A percentile compares a stretch with the other conserved stretches of the same genome.
Conservation (phyloP, 2,113 vertebrate genomes). For the Oxyruncus cristatus region DNA sequence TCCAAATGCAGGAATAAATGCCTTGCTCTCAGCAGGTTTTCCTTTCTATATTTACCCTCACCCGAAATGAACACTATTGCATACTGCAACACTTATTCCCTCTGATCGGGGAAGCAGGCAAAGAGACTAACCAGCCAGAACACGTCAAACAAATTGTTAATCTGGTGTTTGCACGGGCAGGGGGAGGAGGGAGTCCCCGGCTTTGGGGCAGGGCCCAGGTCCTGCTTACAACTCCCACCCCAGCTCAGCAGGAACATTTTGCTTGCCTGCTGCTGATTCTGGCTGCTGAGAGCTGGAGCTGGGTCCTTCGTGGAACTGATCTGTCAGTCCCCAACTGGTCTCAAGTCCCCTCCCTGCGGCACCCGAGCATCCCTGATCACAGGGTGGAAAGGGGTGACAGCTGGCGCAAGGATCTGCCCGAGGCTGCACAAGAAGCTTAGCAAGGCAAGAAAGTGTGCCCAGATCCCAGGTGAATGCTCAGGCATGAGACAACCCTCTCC, state of each 20-base stretch:
- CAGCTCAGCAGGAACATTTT: neutral
- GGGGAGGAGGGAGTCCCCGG: slow-evolving; percentile 30
- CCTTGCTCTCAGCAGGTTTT: slow-evolving; percentile 63
- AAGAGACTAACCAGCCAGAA: slow-evolving; percentile 42
- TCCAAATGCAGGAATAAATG: slow-evolving; percentile 55
- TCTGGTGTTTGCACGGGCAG: slow-evolving; percentile 16
- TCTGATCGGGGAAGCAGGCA: slow-evolving; percentile 35
- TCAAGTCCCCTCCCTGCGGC: neutral
- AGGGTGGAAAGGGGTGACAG: neutral
- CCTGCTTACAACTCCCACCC: neutral
- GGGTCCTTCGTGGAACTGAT: neutral
- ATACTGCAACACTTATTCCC: slow-evolving; percentile 44
- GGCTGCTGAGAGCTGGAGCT: neutral
- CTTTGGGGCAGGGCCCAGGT: slow-evolving; percentile 7
- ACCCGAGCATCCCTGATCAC: neutral
- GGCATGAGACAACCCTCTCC: neutral
- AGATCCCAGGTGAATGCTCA: accelerated
- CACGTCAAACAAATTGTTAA: slow-evolving; percentile 53
- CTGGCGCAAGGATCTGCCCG: neutral
- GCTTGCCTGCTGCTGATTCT: neutral
- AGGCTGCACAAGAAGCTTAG: neutral
- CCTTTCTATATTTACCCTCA: slow-evolving; percentile 70
- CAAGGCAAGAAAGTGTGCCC: neutral
- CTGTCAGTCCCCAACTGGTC: accelerated
- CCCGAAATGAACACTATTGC: slow-evolving; percentile 65